Percentiles rank a stretch among this genome's conserved stretches.
Conservation (phyloP, 2,888 invertebrate genomes). For the Tiliacea citrago region DNA sequence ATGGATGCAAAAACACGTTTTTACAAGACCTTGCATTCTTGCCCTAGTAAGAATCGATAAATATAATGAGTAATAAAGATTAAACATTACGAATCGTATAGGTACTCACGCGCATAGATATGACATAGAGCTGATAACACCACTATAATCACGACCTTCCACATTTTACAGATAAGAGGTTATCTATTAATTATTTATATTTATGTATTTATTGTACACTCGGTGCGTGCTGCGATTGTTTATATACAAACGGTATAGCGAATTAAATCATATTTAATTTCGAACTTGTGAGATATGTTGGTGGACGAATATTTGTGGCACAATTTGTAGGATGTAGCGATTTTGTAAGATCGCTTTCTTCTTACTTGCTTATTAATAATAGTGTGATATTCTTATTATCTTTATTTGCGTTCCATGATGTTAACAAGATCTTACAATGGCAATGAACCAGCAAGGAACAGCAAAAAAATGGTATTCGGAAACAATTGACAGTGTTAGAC, state of each 20-base stretch:
- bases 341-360: background rate
- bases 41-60: background rate
- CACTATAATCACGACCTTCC: slow-evolving; percentile 62
- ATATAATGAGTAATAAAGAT: slow-evolving; percentile 26
- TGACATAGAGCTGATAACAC: slow-evolving; percentile 57
- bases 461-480: too few relatives aligned
- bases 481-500: too few relatives aligned
- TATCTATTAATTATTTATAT: slow-evolving; percentile 49
- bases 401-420: too few relatives aligned
- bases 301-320: slow-evolving; percentile 27
- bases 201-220: slow-evolving; percentile 46
- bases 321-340: slow-evolving; percentile 34
- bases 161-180: slow-evolving; percentile 62
- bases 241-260: slow-evolving; percentile 52
- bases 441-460: too few relatives aligned
- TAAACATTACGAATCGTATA: slow-evolving; percentile 31
- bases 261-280: slow-evolving; percentile 51
- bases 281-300: slow-evolving; percentile 13
- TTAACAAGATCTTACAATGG: too few relatives aligned
- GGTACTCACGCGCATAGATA: slow-evolving; percentile 65
- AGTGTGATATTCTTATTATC: too few relatives aligned
- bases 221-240: slow-evolving; percentile 54
- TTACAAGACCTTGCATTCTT: background rate
- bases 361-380: too few relatives aligned
- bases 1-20: background rate